phyloP scores from a whole-genome alignment of 2,888 invertebrate species.

The Drosophila affinis region DNA sequence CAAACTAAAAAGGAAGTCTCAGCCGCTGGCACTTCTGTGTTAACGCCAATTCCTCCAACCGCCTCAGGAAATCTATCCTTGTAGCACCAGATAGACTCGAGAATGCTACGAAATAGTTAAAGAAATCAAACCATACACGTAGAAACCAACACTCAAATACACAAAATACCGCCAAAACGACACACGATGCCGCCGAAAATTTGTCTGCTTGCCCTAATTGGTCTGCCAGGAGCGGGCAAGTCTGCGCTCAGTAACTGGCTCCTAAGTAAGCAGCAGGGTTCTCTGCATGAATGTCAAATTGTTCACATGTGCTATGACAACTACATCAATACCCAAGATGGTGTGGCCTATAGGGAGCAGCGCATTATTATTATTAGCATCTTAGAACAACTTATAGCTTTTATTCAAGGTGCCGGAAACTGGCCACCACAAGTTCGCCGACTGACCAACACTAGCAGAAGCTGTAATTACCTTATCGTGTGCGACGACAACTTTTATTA shows the following conservation, averaged over 20 bases:
- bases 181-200: slow-evolving; percentile 66
- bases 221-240: slow-evolving; percentile 82
- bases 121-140: slow-evolving; percentile 2
- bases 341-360: slow-evolving; percentile 57
- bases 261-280: slow-evolving; percentile 23
- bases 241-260: slow-evolving; percentile 72
- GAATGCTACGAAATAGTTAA: slow-evolving; percentile 65
- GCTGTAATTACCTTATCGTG: slow-evolving; percentile 65
- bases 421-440: slow-evolving; percentile 13
- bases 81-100: slow-evolving; percentile 46
- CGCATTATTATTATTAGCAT: slow-evolving; percentile 55
- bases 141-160: slow-evolving; percentile 8
- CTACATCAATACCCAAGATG: slow-evolving; percentile 38
- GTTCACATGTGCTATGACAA: slow-evolving; percentile 81
- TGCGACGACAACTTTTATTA: slow-evolving; percentile 83
- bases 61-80: slow-evolving; percentile 40
- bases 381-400: slow-evolving; percentile 51
- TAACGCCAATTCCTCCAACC: slow-evolving; percentile 41
- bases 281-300: slow-evolving; percentile 50
- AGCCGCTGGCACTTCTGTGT: slow-evolving; percentile 30
- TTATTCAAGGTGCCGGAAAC: slow-evolving; percentile 5
- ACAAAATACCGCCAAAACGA: slow-evolving; percentile 1
- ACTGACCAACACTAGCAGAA: neutral
- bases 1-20: slow-evolving; percentile 34
- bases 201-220: slow-evolving; percentile 77